Evolutionary conservation across 2,888 invertebrate genomes (phyloP).

Genomic region (Coleophora deauratella): DNA sequence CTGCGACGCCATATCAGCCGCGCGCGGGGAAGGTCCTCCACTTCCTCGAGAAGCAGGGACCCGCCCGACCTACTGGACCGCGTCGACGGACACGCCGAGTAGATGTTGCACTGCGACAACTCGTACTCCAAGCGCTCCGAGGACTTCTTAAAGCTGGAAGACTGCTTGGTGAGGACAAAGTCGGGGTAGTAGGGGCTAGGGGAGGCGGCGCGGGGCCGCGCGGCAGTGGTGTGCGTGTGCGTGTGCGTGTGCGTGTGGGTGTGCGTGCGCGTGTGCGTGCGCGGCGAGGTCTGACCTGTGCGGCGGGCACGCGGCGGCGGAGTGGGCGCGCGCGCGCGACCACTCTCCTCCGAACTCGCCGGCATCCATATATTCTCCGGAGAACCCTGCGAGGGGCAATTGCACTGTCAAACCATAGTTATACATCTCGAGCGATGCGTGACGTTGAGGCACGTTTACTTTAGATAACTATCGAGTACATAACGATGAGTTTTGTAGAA

Average conservation of each 20-base stretch:
- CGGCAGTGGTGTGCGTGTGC: slow-evolving; percentile 38
- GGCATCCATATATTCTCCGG: slow-evolving; percentile 72
- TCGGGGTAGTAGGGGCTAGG: slow-evolving; percentile 69
- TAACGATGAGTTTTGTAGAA: too few species aligned
- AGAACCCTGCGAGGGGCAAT: slow-evolving; percentile 47
- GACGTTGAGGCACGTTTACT: too few species aligned
- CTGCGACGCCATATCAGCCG: slow-evolving; percentile 82
- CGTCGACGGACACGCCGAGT: slow-evolving; percentile 63
- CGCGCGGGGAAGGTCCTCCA: slow-evolving; percentile 21
- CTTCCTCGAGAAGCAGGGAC: slow-evolving; percentile 40
- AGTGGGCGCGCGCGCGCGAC: slow-evolving; percentile 64
- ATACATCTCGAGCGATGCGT: too few species aligned
- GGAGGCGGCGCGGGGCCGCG: slow-evolving; percentile 43
- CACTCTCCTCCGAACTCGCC: slow-evolving; percentile 55
- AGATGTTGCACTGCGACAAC: slow-evolving; percentile 72
- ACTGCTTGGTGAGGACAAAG: slow-evolving; percentile 58
- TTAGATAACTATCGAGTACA: too few species aligned
- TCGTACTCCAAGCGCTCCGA: slow-evolving; percentile 73
- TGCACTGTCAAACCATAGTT: too few species aligned
- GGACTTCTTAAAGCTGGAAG: slow-evolving; percentile 58
- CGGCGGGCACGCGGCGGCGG: slow-evolving; percentile 65
- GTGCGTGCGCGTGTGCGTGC: slow-evolving; percentile 37
- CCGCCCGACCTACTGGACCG: slow-evolving; percentile 56
- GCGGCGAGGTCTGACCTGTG: slow-evolving; percentile 26
- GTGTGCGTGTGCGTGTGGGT: slow-evolving; percentile 25